Evolutionary conservation across 2,113 vertebrate species (phyloP).

Genomic region (Todiramphus chloris): DNA sequence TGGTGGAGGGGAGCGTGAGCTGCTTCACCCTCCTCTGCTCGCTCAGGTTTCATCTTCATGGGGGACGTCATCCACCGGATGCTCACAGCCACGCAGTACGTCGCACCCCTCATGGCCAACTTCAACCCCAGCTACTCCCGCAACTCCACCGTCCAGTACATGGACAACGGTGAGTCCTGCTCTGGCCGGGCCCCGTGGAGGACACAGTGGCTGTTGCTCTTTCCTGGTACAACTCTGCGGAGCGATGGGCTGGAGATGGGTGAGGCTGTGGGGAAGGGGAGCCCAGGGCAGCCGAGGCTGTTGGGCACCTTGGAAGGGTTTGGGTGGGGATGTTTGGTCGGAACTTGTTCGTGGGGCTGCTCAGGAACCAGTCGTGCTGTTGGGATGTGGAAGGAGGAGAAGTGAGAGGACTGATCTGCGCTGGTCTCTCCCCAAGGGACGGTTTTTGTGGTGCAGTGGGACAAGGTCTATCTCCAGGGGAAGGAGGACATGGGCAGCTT

Average conservation of each 20-base stretch:
- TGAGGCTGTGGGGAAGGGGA: background rate
- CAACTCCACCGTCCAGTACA: constrained; percentile 89
- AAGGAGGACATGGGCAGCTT: constrained; percentile 85
- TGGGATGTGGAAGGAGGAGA: background rate
- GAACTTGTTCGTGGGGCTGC: background rate
- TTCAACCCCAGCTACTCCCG: constrained; percentile 93
- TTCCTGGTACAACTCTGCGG: accelerated
- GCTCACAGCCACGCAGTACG: constrained; percentile 95
- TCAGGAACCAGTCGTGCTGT: accelerated
- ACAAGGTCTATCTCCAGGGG: constrained; percentile 85
- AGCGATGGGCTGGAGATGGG: background rate
- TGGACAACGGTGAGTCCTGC: constrained; percentile 85
- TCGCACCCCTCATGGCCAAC: constrained; percentile 97
- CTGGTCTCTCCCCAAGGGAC: constrained; percentile 74
- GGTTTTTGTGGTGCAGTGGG: constrained; percentile 93
- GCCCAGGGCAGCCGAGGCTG: background rate
- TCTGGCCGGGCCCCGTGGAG: accelerated
- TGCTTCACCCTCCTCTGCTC: background rate
- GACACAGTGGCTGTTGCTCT: background rate
- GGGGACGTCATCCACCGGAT: constrained; percentile 92
- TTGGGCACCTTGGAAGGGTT: accelerated
- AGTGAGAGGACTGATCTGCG: accelerated
- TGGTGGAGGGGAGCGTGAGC: accelerated
- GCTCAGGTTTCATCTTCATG: constrained; percentile 90
- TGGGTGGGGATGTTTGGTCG: background rate